Conservation (phyloP, 2,797 vertebrate genomes). For the Ctenosaura bakeri region DNA sequence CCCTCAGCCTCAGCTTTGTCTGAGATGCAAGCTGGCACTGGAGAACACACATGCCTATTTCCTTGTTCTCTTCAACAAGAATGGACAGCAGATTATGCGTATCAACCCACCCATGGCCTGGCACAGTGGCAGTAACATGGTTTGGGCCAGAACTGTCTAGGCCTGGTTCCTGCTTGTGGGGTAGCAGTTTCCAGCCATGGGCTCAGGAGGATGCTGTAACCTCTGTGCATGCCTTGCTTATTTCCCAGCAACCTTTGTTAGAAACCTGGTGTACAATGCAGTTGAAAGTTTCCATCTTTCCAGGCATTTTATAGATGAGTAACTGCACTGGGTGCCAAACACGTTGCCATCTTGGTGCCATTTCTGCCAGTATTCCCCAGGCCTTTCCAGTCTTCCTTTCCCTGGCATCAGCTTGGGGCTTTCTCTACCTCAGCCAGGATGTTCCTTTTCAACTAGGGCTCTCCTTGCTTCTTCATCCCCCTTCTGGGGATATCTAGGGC, state of each 20-base stretch:
- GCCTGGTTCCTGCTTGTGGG: too few species aligned
- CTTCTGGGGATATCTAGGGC: neutral
- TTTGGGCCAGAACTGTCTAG: neutral
- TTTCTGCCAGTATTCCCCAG: neutral
- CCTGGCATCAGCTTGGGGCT: neutral
- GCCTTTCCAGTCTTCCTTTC: neutral
- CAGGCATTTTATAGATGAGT: neutral
- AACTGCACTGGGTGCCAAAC: neutral
- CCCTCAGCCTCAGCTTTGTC: too few species aligned
- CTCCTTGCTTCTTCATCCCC: too few species aligned
- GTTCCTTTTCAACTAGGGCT: neutral
- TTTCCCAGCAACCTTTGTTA: neutral
- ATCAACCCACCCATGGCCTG: neutral
- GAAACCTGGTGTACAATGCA: too few species aligned
- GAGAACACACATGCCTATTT: neutral
- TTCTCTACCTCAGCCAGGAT: conserved; percentile 34
- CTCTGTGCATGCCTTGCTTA: neutral
- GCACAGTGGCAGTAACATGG: neutral
- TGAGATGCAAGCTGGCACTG: too few species aligned
- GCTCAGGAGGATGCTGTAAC: neutral
- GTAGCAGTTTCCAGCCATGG: neutral
- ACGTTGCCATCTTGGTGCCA: neutral
- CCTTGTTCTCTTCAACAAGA: too few species aligned
- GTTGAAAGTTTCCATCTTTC: fast-evolving
- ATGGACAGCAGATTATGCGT: neutral